Evolutionary conservation across 2,797 vertebrate species (phyloP).

Genomic region (Yasuhikotakia modesta): DNA sequence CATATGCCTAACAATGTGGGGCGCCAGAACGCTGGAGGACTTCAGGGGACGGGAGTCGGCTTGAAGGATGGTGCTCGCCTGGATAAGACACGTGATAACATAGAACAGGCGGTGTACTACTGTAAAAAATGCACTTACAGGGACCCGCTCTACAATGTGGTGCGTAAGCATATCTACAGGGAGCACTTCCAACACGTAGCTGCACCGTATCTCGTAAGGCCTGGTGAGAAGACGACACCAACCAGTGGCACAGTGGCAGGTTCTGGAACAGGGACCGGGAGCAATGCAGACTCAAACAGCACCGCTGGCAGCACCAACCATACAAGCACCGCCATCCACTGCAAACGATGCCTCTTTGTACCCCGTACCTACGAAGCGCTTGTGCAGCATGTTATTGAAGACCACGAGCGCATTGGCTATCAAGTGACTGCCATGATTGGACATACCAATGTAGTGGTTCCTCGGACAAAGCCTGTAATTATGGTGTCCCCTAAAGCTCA

Average conservation of each 20-base stretch:
- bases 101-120: conserved; percentile 99
- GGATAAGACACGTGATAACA: conserved; percentile 85
- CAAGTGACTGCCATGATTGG: conserved; percentile 99
- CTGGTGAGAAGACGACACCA: conserved; percentile 84
- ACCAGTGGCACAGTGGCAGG: conserved; percentile 66
- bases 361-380: conserved; percentile 96
- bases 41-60: conserved; percentile 73
- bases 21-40: conserved; percentile 72
- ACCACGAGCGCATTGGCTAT: conserved; percentile 96
- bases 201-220: conserved; percentile 92
- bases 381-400: conserved; percentile 98
- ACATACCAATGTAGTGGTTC: conserved; percentile 96
- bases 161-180: conserved; percentile 99
- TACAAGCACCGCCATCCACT: conserved; percentile 89
- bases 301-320: conserved; percentile 68
- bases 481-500: conserved; percentile 88
- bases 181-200: conserved; percentile 99
- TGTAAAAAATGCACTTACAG: conserved; percentile 99
- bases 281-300: conserved; percentile 75
- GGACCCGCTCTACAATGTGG: conserved; percentile 97
- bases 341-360: conserved; percentile 98
- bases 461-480: conserved; percentile 90
- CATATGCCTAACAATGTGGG: conserved; percentile 87
- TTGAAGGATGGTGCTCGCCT: conserved; percentile 88
- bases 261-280: conserved; percentile 75